These are phyloP conservation scores for Talpa occidentalis DNA, from an alignment of 2,113 vertebrate species.

Conservation along the genomic window DNA sequence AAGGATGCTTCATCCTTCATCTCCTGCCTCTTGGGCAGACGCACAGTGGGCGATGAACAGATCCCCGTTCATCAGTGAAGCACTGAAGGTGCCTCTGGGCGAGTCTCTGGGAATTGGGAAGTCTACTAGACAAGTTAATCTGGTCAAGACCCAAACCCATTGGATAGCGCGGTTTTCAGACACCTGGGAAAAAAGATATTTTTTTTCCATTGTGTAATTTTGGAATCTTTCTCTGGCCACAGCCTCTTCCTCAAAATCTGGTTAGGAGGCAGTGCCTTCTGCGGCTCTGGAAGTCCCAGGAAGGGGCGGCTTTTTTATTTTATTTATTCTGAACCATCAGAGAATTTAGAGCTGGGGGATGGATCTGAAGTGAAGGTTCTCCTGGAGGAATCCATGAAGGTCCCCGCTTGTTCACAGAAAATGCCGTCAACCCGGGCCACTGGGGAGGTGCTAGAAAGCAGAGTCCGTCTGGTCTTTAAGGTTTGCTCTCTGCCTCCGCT, in stretches of 20 bases:
- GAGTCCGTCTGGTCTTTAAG: background rate
- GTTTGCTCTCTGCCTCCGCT: background rate
- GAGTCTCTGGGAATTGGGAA: background rate
- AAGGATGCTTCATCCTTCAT: background rate
- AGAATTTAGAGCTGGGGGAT: background rate
- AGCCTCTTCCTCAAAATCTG: conserved; percentile 58
- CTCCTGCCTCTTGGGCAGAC: background rate
- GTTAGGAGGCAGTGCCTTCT: background rate
- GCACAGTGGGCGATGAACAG: background rate
- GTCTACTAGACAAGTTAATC: background rate
- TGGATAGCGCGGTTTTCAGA: conserved; percentile 5
- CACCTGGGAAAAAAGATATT: background rate
- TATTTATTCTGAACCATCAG: rapidly evolving
- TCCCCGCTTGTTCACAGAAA: background rate
- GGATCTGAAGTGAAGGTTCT: rapidly evolving
- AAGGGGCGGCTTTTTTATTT: background rate
- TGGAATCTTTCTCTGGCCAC: conserved; percentile 40
- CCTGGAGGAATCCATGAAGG: background rate
- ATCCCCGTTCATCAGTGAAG: background rate
- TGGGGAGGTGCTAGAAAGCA: background rate
- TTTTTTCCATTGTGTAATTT: background rate
- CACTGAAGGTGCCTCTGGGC: background rate
- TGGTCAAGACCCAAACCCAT: background rate
- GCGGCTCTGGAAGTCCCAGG: background rate
- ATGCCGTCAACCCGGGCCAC: background rate